Conservation (phyloP, 2,888 invertebrate species). For the Phragmatobia fuliginosa region DNA sequence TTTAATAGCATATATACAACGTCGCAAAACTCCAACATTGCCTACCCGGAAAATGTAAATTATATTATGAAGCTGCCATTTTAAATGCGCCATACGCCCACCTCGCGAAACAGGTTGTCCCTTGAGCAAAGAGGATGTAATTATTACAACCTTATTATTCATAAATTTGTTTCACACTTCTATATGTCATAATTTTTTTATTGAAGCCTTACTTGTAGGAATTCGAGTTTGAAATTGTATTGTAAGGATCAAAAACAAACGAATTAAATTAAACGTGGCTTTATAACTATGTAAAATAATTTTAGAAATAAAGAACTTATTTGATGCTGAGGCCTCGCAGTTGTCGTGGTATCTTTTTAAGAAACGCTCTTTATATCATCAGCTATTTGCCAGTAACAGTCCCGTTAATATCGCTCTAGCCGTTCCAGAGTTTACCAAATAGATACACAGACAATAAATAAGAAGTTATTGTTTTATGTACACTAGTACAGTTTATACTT, state of each 20-base stretch:
- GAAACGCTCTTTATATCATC: too few species aligned
- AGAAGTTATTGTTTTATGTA: too few species aligned
- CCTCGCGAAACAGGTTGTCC: conserved; percentile 10
- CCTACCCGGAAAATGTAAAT: conserved; percentile 10
- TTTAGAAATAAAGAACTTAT: too few species aligned
- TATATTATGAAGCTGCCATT: conserved; percentile 8
- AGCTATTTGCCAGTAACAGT: too few species aligned
- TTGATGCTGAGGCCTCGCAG: too few species aligned
- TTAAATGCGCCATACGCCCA: conserved; percentile 6
- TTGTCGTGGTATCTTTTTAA: too few species aligned
- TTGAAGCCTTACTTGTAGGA: conserved; percentile 20
- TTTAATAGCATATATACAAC: background rate
- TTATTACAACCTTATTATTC: conserved; percentile 32
- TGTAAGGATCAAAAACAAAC: background rate
- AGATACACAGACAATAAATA: too few species aligned
- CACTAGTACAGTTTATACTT: too few species aligned
- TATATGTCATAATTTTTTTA: conserved; percentile 19
- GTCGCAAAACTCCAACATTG: background rate
- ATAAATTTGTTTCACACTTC: conserved; percentile 37
- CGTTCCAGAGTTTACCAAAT: too few species aligned
- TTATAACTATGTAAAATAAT: too few species aligned
- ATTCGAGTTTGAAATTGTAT: background rate
- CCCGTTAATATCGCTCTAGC: too few species aligned
- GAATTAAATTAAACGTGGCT: background rate
- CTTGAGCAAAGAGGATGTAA: conserved; percentile 21